phyloP scores from a whole-genome alignment of 53 echinoderm and acorn worm species.

The Pentamera pediparva region DNA sequence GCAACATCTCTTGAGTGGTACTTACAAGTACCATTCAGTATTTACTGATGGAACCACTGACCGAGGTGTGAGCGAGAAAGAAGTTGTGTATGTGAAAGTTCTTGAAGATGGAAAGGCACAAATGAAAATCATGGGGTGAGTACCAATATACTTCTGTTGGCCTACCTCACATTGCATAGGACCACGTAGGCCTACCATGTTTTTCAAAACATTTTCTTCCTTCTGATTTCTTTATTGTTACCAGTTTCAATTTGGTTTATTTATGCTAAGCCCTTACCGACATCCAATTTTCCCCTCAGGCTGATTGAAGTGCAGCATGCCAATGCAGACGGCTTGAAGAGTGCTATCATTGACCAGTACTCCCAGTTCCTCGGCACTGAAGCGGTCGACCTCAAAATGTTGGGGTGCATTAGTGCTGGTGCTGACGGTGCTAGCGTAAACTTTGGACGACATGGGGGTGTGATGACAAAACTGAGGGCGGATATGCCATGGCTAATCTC shows the following conservation, averaged over 20 bases:
- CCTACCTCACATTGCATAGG: too few relatives aligned
- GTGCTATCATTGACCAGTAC: background rate
- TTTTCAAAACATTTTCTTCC: too few relatives aligned
- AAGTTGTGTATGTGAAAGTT: too few relatives aligned
- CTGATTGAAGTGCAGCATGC: background rate
- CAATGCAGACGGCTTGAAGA: background rate
- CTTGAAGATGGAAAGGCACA: too few relatives aligned
- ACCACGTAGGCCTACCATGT: too few relatives aligned
- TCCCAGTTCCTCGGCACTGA: background rate
- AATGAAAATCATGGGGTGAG: too few relatives aligned
- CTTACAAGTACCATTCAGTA: background rate
- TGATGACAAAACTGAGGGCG: background rate
- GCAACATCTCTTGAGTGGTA: background rate
- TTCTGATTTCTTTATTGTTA: too few relatives aligned
- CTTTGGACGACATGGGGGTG: background rate
- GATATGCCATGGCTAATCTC: background rate
- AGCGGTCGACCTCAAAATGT: background rate
- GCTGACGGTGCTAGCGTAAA: background rate
- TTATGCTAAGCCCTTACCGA: too few relatives aligned
- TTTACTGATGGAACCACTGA: background rate
- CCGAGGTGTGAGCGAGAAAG: background rate
- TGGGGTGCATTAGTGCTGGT: background rate
- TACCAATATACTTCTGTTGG: too few relatives aligned
- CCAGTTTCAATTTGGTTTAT: too few relatives aligned
- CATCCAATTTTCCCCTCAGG: background rate